These are phyloP conservation scores for Amphiprion ocellaris DNA, from an alignment of 2,113 vertebrate genomes.

Conservation along the genomic window DNA sequence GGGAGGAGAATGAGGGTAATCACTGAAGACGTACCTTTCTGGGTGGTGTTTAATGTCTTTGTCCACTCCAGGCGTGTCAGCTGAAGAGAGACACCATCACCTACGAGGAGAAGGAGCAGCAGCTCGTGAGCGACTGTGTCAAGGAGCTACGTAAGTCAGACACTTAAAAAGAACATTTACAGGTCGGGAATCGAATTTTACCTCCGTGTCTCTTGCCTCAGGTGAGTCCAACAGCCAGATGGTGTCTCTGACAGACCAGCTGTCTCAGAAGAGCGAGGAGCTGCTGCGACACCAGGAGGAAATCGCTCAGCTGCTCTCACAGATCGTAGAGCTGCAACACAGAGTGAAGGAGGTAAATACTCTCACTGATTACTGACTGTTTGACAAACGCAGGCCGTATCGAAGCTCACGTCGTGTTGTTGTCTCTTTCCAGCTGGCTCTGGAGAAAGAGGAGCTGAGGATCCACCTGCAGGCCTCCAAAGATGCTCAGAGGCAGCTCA, in stretches of 20 bases:
- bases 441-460: conserved; percentile 97
- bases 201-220: conserved; percentile 58
- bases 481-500: conserved; percentile 95
- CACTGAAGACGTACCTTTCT: no score
- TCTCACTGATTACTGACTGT: neutral
- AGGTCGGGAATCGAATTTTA: neutral
- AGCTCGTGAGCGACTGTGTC: conserved; percentile 96
- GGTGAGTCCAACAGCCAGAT: conserved; percentile 97
- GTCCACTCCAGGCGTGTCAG: conserved; percentile 87
- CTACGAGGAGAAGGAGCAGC: conserved; percentile 97
- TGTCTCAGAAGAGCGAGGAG: conserved; percentile 93
- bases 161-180: neutral
- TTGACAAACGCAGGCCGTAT: neutral
- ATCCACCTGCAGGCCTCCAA: conserved; percentile 97
- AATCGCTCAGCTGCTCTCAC: conserved; percentile 93
- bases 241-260: conserved; percentile 91
- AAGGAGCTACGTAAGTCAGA: conserved; percentile 94
- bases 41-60: neutral
- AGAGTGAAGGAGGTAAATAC: conserved; percentile 90
- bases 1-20: no score
- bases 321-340: conserved; percentile 96
- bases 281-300: conserved; percentile 94
- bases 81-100: conserved; percentile 95
- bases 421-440: conserved; percentile 86
- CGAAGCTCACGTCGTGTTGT: conserved; percentile 53